Conservation (phyloP, 1,140 invertebrate species). For the Goniozus legneri region DNA sequence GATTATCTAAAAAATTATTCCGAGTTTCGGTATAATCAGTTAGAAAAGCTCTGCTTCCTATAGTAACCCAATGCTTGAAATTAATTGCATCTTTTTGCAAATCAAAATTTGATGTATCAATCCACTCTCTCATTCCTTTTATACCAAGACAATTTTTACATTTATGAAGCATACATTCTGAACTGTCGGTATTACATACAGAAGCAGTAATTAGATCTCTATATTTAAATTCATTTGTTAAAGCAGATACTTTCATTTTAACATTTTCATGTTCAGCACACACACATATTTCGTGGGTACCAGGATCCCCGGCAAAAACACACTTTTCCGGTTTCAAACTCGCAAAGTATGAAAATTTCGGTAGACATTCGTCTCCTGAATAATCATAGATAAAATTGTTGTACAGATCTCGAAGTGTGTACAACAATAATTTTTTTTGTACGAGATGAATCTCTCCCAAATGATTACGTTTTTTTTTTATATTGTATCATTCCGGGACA, state of each 20-base stretch:
- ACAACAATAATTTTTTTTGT: conserved; percentile 7
- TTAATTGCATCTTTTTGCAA: neutral
- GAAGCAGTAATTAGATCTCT: conserved; percentile 2
- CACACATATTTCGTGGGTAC: conserved; percentile 11
- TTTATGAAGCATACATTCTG: neutral
- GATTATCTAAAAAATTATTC: neutral
- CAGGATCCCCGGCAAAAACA: conserved; percentile 7
- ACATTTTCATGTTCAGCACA: conserved; percentile 11
- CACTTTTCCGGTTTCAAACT: conserved; percentile 6
- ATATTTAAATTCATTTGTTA: conserved; percentile 3
- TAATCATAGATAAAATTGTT: conserved; percentile 9
- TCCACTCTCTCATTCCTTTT: neutral
- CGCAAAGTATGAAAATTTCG: conserved; percentile 7
- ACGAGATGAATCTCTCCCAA: no score
- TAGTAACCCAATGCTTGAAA: neutral
- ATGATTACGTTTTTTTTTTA: conserved; percentile 2
- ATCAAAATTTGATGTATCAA: neutral
- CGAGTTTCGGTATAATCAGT: neutral
- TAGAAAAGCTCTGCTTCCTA: neutral
- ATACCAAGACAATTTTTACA: conserved; percentile 1
- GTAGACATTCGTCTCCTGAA: conserved; percentile 6
- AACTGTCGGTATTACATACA: neutral
- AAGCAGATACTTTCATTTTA: conserved; percentile 8
- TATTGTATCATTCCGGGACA: conserved; percentile 5
- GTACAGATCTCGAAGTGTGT: conserved; percentile 6